Evolutionary conservation across 2,113 vertebrate species (phyloP).

Genomic region (Lepisosteus oculatus): DNA sequence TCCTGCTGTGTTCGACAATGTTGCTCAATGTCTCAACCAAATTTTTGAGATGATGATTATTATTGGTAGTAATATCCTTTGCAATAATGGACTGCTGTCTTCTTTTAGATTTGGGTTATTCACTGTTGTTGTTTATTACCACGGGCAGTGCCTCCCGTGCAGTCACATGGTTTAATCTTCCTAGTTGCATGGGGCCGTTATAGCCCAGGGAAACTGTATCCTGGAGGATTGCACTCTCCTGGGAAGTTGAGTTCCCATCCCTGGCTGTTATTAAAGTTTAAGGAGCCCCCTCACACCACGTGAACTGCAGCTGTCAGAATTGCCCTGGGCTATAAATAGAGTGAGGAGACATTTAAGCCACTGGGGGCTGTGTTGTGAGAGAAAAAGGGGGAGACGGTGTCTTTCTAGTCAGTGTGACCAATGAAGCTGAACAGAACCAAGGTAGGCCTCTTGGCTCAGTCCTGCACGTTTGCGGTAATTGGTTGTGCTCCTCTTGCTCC

Average conservation of each 20-base stretch:
- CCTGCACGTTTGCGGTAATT: too few species aligned
- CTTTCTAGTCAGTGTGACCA: conserved; percentile 27
- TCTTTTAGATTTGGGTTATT: too few species aligned
- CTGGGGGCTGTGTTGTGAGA: conserved; percentile 27
- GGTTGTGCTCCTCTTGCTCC: too few species aligned
- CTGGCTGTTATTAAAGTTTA: not conserved
- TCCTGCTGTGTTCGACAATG: too few species aligned
- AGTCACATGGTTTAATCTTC: conserved; percentile 22
- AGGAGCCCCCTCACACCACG: conserved; percentile 38
- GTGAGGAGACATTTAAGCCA: conserved; percentile 30
- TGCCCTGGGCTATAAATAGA: conserved; percentile 64
- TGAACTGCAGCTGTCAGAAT: conserved; percentile 48
- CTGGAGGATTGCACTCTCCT: too few species aligned
- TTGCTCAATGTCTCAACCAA: too few species aligned
- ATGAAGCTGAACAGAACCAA: conserved; percentile 68
- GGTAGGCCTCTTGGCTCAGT: conserved; percentile 41
- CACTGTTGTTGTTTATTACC: not conserved
- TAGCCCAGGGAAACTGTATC: too few species aligned
- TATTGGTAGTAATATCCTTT: too few species aligned
- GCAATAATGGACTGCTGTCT: too few species aligned
- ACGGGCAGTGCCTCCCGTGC: not conserved
- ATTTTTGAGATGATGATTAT: too few species aligned
- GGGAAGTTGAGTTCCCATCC: not conserved
- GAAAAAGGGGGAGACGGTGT: conserved; percentile 40
- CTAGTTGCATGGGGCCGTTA: conserved; percentile 22